These are phyloP conservation scores for Aphis gossypii DNA, from an alignment of 1,140 invertebrate species.

Conservation along the genomic window DNA sequence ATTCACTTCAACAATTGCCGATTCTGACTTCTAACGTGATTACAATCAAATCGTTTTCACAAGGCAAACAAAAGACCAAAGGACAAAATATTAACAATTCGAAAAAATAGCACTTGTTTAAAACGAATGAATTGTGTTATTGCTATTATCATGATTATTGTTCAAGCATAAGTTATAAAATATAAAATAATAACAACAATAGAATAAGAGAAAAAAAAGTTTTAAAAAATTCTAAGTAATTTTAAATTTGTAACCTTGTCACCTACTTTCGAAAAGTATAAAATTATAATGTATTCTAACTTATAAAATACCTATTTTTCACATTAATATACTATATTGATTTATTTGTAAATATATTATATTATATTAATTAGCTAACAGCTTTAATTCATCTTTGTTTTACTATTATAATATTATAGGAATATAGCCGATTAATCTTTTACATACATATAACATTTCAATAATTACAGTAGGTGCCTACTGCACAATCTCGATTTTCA, in stretches of 20 bases:
- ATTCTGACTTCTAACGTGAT: neutral
- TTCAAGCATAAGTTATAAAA: neutral
- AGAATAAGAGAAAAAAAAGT: neutral
- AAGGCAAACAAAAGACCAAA: neutral
- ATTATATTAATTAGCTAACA: neutral
- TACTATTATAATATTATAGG: neutral
- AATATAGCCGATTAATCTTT: neutral
- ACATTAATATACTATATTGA: neutral
- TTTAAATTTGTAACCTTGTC: neutral
- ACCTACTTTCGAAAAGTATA: neutral
- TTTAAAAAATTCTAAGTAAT: neutral
- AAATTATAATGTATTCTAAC: neutral
- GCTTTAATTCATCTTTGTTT: neutral
- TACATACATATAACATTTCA: neutral
- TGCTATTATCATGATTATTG: constrained; percentile 11
- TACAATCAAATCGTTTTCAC: neutral
- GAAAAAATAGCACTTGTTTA: neutral
- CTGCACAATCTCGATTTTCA: neutral
- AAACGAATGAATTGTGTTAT: constrained; percentile 19
- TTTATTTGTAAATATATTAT: neutral
- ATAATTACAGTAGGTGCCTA: neutral
- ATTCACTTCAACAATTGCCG: neutral
- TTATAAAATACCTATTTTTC: neutral
- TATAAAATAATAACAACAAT: neutral
- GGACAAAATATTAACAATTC: constrained; percentile 18